These are phyloP conservation scores for Pristionchus exspectatus DNA, from an alignment of 2,888 invertebrate genomes.

Conservation along the genomic window DNA sequence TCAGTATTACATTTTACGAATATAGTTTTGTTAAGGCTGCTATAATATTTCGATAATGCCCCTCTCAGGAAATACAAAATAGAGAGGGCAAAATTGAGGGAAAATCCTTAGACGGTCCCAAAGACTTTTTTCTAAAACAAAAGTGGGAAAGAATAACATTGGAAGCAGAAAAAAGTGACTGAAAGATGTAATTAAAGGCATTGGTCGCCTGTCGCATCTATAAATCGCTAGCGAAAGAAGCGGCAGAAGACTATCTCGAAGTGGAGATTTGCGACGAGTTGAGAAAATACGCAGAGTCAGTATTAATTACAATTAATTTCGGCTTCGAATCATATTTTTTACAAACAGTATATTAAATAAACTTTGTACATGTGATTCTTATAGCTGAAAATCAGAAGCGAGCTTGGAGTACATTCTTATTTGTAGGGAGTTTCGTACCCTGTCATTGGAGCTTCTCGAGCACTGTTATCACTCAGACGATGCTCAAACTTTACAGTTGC, in stretches of 20 bases:
- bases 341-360: conserved; percentile 81
- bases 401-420: background rate
- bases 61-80: too few species aligned
- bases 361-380: too few species aligned
- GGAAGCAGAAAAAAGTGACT: background rate
- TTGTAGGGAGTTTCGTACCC: conserved; percentile 78
- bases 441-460: conserved; percentile 93
- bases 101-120: too few species aligned
- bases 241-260: conserved; percentile 97
- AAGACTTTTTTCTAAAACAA: background rate
- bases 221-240: conserved; percentile 97
- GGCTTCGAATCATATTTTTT: background rate
- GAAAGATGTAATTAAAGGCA: conserved; percentile 56
- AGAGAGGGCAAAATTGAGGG: too few species aligned
- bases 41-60: background rate
- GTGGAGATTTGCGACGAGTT: conserved; percentile 93
- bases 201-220: conserved; percentile 84
- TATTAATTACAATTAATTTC: background rate
- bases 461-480: conserved; percentile 97
- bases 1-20: too few species aligned
- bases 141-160: background rate
- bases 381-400: too few species aligned
- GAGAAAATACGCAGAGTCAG: conserved; percentile 73
- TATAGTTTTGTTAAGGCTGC: background rate
- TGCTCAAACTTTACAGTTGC: conserved; percentile 87